Evolutionary conservation across 2,888 invertebrate species (phyloP), one percentile per base, ranked within the genome.

Genomic region (Plutella xylostella): DNA sequence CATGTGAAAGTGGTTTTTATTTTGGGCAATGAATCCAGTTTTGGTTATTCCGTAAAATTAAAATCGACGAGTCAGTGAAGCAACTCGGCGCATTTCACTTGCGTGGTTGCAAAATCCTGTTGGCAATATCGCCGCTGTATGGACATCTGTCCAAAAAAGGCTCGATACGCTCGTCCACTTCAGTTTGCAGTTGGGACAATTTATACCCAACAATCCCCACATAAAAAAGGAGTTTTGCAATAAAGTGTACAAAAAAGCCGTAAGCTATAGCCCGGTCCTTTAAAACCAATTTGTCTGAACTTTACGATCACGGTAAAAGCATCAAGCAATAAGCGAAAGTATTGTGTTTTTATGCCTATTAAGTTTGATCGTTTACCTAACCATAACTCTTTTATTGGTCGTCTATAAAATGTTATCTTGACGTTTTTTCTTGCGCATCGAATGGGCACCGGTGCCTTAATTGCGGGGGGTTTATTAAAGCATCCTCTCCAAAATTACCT

Each of bases 241-340:
- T 68, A 67, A 68, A 67, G 50, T 53, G 51, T 53, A 60, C 56
- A 57, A 63, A 64, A 65, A 55, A 55, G 57, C 57, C 53, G 55
- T 57, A 61, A 59, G 55, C 55, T 48, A 54, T 53, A 56, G 55
- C 60, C 49, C 52, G 68, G 65, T 60, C 61, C 61, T 64, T 72
- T 65, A 71, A 72, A 75, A 72, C 69, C 77, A 72, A 75, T 80
- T 79, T 74, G 74, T 74, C 63, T 63, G 55, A 61, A 64, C 60
- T 79, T 78, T 76, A 80, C 70, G 76, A 74, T 56, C 61, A 58
- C 63, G 61, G 65, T 65, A 63, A 61, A 62, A 65, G 66, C 67
- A 72, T 72, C 72, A 72, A 75, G 72, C 73, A 76, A 72, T 68
- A 67, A 73, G 68, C 53, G 65, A 68, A 69, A 69, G 72, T 67